phyloP scores from a whole-genome alignment of 1,140 invertebrate species.

The Bombyx mandarina region DNA sequence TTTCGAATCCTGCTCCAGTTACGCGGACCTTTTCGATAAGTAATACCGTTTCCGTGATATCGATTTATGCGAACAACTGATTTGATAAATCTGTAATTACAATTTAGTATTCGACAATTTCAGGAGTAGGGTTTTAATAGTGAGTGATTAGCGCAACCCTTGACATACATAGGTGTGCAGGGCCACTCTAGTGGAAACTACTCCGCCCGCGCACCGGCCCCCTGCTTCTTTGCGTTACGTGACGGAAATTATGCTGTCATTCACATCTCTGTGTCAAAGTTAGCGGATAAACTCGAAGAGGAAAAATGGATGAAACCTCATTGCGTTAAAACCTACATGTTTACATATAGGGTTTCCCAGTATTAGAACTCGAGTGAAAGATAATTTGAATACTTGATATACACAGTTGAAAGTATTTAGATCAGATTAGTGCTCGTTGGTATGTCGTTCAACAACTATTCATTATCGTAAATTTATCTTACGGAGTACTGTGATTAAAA shows the following conservation, averaged over 20 bases:
- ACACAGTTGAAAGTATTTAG: too few relatives aligned
- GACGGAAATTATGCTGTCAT: constrained; percentile 13
- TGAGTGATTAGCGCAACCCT: constrained; percentile 57
- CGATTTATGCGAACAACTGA: constrained; percentile 5
- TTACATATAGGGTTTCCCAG: too few relatives aligned
- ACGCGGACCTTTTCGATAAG: constrained; percentile 41
- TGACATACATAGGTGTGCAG: constrained; percentile 51
- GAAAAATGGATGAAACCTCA: too few relatives aligned
- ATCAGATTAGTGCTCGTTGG: too few relatives aligned
- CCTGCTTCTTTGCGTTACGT: constrained; percentile 7
- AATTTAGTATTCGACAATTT: constrained; percentile 24
- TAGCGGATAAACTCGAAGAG: neutral
- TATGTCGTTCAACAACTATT: too few relatives aligned
- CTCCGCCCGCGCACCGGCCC: constrained; percentile 26
- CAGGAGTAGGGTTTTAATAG: constrained; percentile 47
- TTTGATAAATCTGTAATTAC: neutral
- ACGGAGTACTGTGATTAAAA: too few relatives aligned
- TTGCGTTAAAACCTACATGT: too few relatives aligned
- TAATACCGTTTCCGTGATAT: constrained; percentile 46
- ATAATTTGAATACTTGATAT: too few relatives aligned
- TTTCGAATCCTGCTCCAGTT: constrained; percentile 58
- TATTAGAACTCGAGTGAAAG: too few relatives aligned
- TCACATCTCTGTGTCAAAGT: constrained; percentile 1
- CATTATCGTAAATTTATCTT: too few relatives aligned
- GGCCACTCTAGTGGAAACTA: constrained; percentile 58